Conservation (phyloP, 2,113 vertebrate species). For the Riparia riparia region DNA sequence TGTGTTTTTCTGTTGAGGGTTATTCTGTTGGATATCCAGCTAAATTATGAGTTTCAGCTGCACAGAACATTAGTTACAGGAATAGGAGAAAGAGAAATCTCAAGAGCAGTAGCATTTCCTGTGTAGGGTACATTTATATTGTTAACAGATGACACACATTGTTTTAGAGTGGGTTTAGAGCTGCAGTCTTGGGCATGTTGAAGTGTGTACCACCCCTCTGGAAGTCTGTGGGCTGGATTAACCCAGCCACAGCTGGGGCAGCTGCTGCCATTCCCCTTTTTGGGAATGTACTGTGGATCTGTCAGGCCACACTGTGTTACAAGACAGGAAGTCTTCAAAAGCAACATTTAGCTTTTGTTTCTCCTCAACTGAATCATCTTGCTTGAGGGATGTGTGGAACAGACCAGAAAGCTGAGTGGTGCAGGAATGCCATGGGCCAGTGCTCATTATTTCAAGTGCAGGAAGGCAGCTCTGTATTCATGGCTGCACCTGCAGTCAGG, state of each 20-base stretch:
- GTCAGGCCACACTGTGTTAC: not conserved
- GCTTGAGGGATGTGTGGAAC: not conserved
- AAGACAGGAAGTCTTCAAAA: not conserved
- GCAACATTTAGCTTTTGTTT: not conserved
- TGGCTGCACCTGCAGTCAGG: not conserved
- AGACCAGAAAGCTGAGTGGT: not conserved
- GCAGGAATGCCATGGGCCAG: not conserved
- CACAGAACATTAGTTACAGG: not conserved
- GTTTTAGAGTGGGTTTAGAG: not conserved
- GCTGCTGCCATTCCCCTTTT: not conserved
- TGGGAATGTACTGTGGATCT: not conserved
- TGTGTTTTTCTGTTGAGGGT: not conserved
- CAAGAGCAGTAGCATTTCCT: not conserved
- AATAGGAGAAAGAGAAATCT: not conserved
- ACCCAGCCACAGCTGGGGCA: not conserved
- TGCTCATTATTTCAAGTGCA: not conserved
- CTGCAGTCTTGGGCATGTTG: fast-evolving
- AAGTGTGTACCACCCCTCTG: not conserved
- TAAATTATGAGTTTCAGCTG: not conserved
- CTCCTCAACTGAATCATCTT: not conserved
- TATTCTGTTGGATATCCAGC: not conserved
- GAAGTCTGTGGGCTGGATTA: not conserved
- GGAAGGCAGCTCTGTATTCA: fast-evolving
- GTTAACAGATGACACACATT: not conserved
- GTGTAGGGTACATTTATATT: not conserved